A percentile compares a stretch with the other conserved stretches of the same genome.
Conservation (phyloP, 2,113 vertebrate genomes). For the Suncus etruscus region DNA sequence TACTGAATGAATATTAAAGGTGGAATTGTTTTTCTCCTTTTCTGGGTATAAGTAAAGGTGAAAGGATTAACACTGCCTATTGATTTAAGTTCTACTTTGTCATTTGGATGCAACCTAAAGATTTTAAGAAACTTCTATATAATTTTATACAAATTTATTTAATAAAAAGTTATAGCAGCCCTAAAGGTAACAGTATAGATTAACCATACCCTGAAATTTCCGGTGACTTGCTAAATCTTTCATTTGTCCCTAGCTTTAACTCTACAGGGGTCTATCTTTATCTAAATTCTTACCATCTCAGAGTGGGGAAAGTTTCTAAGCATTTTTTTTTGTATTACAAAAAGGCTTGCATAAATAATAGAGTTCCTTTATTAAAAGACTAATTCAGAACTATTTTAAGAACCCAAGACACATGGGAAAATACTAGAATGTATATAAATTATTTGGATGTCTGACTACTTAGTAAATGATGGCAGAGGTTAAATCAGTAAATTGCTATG, state of each 20-base stretch:
- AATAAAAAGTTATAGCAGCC: slow-evolving; percentile 67
- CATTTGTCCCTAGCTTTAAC: slow-evolving; percentile 77
- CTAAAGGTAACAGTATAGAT: slow-evolving; percentile 67
- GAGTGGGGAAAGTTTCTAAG: slow-evolving; percentile 80
- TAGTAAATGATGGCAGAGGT: slow-evolving; percentile 60
- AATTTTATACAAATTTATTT: slow-evolving; percentile 58
- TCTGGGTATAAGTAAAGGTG: background rate
- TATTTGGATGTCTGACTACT: slow-evolving; percentile 51
- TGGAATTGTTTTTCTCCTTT: background rate
- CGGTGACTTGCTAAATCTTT: slow-evolving; percentile 61
- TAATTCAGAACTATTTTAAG: slow-evolving; percentile 77
- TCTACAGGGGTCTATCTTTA: slow-evolving; percentile 73
- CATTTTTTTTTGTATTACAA: slow-evolving; percentile 74
- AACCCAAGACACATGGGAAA: slow-evolving; percentile 62
- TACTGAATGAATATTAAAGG: background rate
- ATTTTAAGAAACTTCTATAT: slow-evolving; percentile 61
- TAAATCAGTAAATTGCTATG: slow-evolving; percentile 36
- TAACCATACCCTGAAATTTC: slow-evolving; percentile 74
- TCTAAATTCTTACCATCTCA: slow-evolving; percentile 79
- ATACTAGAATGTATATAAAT: slow-evolving; percentile 31
- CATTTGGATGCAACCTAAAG: slow-evolving; percentile 46
- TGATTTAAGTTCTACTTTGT: background rate
- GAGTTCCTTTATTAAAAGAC: slow-evolving; percentile 68
- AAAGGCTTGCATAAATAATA: slow-evolving; percentile 76
- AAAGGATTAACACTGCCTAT: background rate